Percentiles rank a stretch among this genome's conserved stretches.
Evolutionary conservation across 2,797 vertebrate species (phyloP).

Genomic region (Pyrocephalus nanus): DNA sequence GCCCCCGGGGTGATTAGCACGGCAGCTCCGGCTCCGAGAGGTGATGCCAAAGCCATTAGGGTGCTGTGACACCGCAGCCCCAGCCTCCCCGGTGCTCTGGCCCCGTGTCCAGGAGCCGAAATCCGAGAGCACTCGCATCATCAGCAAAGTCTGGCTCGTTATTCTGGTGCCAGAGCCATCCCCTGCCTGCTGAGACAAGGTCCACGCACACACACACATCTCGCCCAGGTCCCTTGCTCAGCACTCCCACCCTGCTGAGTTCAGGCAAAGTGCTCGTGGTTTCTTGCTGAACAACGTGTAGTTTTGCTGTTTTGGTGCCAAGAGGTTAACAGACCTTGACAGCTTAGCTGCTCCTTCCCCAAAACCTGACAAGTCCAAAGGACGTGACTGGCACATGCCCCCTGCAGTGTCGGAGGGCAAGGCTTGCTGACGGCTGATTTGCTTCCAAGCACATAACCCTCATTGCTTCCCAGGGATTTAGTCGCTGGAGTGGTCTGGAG

Average conservation of each 20-base stretch:
- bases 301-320: neutral
- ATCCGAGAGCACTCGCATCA: neutral
- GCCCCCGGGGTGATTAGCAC: neutral
- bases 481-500: neutral
- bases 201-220: neutral
- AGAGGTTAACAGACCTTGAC: neutral
- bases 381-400: neutral
- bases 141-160: neutral
- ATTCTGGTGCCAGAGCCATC: neutral
- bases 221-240: neutral
- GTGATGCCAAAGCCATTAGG: neutral
- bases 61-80: neutral
- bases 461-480: neutral
- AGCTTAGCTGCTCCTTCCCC: neutral
- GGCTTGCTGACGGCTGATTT: neutral
- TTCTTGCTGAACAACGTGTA: neutral
- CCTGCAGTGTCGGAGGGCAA: neutral
- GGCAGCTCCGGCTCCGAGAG: neutral
- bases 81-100: accelerated
- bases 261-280: neutral
- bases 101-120: neutral
- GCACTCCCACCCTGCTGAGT: neutral
- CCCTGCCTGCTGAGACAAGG: neutral
- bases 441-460: neutral
- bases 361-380: neutral